phyloP scores from a whole-genome alignment of 2,113 vertebrate genomes.

The Lepus europaeus region DNA sequence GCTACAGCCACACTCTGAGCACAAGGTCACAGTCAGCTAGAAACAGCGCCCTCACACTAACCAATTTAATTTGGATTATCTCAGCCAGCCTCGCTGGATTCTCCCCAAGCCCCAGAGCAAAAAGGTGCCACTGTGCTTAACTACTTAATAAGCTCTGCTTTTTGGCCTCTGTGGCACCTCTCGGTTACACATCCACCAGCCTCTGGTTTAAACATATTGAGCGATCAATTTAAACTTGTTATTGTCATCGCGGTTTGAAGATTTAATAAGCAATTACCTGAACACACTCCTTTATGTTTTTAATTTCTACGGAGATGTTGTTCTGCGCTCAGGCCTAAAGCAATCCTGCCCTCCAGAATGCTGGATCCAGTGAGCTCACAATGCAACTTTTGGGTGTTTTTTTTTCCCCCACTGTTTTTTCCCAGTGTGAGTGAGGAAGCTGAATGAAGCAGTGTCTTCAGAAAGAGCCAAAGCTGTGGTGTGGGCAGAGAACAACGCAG shows the following conservation, averaged over 20 bases:
- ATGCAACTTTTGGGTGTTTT: slow-evolving; percentile 59
- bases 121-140: slow-evolving; percentile 76
- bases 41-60: slow-evolving; percentile 22
- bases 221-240: slow-evolving; percentile 90
- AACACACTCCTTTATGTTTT: slow-evolving; percentile 87
- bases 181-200: slow-evolving; percentile 58
- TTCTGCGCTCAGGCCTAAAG: slow-evolving; percentile 85
- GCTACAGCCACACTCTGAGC: background rate
- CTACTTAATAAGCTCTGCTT: slow-evolving; percentile 76
- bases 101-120: slow-evolving; percentile 66
- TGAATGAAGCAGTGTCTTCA: slow-evolving; percentile 71
- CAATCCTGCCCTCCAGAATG: slow-evolving; percentile 85
- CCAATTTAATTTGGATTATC: slow-evolving; percentile 63
- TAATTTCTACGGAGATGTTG: slow-evolving; percentile 87
- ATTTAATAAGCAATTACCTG: slow-evolving; percentile 90
- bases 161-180: slow-evolving; percentile 51
- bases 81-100: slow-evolving; percentile 73
- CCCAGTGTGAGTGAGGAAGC: slow-evolving; percentile 82
- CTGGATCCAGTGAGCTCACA: slow-evolving; percentile 84
- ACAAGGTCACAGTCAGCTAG: background rate
- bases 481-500: background rate
- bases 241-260: slow-evolving; percentile 87
- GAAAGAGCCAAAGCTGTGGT: slow-evolving; percentile 44
- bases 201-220: slow-evolving; percentile 85
- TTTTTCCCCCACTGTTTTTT: slow-evolving; percentile 79